These are phyloP conservation scores for Venustaconcha ellipsiformis DNA, from an alignment of 1,140 invertebrate species.

Conservation along the genomic window DNA sequence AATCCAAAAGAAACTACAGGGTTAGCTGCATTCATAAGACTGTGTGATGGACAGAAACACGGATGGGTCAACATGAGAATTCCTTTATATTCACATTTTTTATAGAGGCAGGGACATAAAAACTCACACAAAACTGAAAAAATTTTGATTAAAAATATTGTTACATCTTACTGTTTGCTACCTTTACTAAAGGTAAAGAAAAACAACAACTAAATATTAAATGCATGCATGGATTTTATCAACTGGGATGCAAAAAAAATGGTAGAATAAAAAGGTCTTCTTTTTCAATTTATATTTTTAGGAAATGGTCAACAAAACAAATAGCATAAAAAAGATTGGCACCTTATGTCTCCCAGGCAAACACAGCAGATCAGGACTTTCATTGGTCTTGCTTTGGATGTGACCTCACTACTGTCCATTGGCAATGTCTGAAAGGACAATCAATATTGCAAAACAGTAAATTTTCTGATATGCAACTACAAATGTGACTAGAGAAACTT, in stretches of 20 bases:
- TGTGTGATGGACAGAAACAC: no score
- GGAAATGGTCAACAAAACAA: no score
- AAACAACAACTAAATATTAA: background rate
- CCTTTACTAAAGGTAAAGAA: background rate
- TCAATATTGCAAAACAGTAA: background rate
- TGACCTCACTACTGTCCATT: slow-evolving; percentile 6
- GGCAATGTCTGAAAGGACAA: slow-evolving; percentile 7
- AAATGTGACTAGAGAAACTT: background rate
- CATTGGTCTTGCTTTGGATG: slow-evolving; percentile 36
- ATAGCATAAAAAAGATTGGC: background rate
- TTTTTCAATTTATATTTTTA: background rate
- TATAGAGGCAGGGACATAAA: no score
- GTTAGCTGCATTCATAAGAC: no score
- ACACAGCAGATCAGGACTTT: slow-evolving; percentile 88
- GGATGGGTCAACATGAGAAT: no score
- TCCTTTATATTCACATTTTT: no score
- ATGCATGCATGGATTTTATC: background rate
- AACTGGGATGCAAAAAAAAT: background rate
- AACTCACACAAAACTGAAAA: no score
- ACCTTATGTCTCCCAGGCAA: slow-evolving; percentile 84
- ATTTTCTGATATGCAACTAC: no score
- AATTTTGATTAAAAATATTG: no score
- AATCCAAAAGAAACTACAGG: no score
- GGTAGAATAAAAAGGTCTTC: background rate
- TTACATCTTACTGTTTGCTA: background rate